Base-by-base conservation (phyloP, 2,797 vertebrate species). In the Melanotaenia boesemani region DNA sequence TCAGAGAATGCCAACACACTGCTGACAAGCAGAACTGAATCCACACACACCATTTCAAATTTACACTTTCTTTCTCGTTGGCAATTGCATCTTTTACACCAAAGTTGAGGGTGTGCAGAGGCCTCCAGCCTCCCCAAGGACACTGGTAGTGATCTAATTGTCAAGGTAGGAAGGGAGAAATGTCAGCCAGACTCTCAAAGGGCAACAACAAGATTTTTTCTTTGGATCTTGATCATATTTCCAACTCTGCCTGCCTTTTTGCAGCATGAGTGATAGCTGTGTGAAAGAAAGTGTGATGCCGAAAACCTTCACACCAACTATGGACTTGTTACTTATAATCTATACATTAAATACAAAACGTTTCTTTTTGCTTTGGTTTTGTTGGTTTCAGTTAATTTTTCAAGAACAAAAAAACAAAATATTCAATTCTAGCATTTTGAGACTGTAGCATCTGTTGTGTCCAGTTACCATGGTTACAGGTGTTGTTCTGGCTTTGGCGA, bases 141-240 rank as follows among this genome's bases (percentile, higher is more conserved):
- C 46, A 79, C 77, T 85, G 76, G 56, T 61, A 57, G 63, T 77
- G 72, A 89, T 86, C 79, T 72, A 64, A 84, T 81, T 77, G 79
- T 71, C 24, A 56, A 70, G 74, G 74, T 77, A 71, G 48, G 22
- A 28, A 12, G 18, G 63, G 60, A 34, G 34, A 86, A 79, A 86
- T 84, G 84, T 85, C 81, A 82, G 59, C 62, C 64, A 46, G 65
- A 52, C 74, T 76, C 64, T 64, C 39, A 86, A 88, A 86, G 86
- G 82, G 69, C 83, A 86, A 56, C 46, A 5, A 12, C 54, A 62
- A 77, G 50, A 61, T 71, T 36, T 52, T 48, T 48, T 71, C 61
- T 50, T 76, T 66, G 68, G 44, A 77, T 87, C 78, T 72, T 85
- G 55, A 80, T 80, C 39, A 72, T 32, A 44, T 82, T 67, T 39